Evolutionary conservation across 2,888 invertebrate species (phyloP).

Genomic region (Rotaria sp.): DNA sequence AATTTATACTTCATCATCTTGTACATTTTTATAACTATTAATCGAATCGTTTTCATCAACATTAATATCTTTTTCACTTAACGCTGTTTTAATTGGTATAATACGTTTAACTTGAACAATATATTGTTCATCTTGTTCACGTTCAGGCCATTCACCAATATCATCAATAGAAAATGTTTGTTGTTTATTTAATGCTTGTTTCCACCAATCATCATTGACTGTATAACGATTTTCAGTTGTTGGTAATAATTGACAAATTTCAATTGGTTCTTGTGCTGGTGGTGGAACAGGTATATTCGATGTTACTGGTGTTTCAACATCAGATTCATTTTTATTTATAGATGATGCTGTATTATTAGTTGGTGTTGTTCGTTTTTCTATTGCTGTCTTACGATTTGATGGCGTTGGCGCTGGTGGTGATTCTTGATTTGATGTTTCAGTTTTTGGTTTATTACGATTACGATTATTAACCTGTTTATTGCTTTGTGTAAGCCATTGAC

Average conservation of each 20-base stretch:
- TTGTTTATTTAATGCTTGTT: neutral
- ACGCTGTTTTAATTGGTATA: neutral
- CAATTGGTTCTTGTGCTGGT: neutral
- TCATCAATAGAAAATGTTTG: constrained; percentile 1
- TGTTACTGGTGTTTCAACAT: neutral
- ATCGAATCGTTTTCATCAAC: too few relatives aligned
- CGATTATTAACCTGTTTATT: neutral
- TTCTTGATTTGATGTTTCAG: neutral
- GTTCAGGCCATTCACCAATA: constrained; percentile 7
- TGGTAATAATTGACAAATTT: neutral
- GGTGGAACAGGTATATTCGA: neutral
- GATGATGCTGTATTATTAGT: neutral
- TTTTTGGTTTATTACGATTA: neutral
- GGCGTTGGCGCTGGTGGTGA: neutral
- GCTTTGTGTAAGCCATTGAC: neutral
- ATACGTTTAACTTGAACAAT: neutral
- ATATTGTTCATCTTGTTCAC: neutral
- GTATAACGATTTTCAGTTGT: neutral
- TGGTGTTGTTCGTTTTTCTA: neutral
- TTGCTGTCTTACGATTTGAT: neutral
- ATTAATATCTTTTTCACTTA: too few relatives aligned
- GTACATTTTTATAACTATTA: too few relatives aligned
- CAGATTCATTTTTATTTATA: neutral
- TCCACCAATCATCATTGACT: neutral
- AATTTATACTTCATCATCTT: too few relatives aligned